Conservation (phyloP, 2,888 invertebrate genomes). For the Deilephila elpenor region DNA sequence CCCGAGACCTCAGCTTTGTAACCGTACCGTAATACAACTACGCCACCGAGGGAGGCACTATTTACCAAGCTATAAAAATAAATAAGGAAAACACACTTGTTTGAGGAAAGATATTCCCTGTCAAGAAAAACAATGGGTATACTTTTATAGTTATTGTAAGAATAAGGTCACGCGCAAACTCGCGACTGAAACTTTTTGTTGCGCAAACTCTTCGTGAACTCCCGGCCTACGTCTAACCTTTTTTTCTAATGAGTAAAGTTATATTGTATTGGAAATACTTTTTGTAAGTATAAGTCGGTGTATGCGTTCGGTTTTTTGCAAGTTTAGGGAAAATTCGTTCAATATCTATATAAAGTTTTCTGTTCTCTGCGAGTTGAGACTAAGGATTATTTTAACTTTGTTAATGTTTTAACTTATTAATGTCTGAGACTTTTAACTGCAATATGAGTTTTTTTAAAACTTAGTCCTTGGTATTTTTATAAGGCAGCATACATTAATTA, state of each 20-base stretch:
- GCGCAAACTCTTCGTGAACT: background rate
- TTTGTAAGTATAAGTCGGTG: conserved; percentile 30
- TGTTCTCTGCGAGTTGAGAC: background rate
- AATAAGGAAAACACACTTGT: conserved; percentile 43
- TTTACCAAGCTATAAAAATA: too few species aligned
- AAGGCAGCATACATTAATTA: too few species aligned
- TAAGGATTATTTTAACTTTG: background rate
- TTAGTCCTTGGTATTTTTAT: too few species aligned
- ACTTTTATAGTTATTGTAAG: conserved; percentile 23
- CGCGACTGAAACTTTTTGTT: conserved; percentile 16
- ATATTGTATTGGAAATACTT: conserved; percentile 37
- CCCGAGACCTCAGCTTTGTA: too few species aligned
- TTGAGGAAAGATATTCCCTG: conserved; percentile 38
- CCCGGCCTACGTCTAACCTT: conserved; percentile 5
- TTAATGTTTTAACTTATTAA: too few species aligned
- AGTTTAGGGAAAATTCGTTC: background rate
- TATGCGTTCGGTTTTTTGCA: background rate
- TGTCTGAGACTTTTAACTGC: too few species aligned
- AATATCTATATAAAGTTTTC: background rate
- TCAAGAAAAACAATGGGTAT: conserved; percentile 33
- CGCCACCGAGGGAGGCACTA: too few species aligned
- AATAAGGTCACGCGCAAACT: conserved; percentile 23
- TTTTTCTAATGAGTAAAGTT: conserved; percentile 27
- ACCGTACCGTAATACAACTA: too few species aligned
- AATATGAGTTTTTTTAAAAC: too few species aligned